A percentile compares a stretch with the other conserved stretches of the same genome.
Evolutionary conservation across 2,888 invertebrate genomes (phyloP).

Genomic region (Cataglyphis albicans): DNA sequence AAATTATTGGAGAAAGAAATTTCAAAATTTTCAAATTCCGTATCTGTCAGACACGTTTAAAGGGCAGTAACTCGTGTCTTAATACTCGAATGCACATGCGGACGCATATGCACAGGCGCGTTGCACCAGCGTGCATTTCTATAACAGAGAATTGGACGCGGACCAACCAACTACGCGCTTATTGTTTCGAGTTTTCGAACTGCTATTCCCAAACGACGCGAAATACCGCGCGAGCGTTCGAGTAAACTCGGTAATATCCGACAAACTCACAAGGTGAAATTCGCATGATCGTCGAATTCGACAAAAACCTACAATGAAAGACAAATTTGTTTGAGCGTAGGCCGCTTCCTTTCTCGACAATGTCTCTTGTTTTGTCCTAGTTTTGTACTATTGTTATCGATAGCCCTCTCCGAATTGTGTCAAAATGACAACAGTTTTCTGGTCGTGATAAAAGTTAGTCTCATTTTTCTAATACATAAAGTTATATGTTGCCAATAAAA

Average conservation of each 20-base stretch:
- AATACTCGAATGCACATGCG: slow-evolving; percentile 49
- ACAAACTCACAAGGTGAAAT: slow-evolving; percentile 13
- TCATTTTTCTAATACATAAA: background rate
- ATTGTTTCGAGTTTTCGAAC: slow-evolving; percentile 57
- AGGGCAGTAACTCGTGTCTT: background rate
- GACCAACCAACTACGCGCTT: slow-evolving; percentile 31
- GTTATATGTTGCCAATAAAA: background rate
- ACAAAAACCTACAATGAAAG: slow-evolving; percentile 20
- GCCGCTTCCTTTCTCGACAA: slow-evolving; percentile 6
- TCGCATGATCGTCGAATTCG: slow-evolving; percentile 23
- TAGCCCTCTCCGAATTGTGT: background rate
- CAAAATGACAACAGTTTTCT: slow-evolving; percentile 14
- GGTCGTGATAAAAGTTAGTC: background rate
- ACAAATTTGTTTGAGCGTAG: slow-evolving; percentile 22
- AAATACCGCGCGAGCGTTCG: slow-evolving; percentile 22
- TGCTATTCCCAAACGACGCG: slow-evolving; percentile 26
- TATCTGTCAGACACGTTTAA: background rate
- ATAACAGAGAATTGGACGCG: slow-evolving; percentile 22
- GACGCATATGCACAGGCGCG: slow-evolving; percentile 66
- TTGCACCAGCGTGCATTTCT: slow-evolving; percentile 15
- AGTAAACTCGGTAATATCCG: slow-evolving; percentile 25
- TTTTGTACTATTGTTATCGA: slow-evolving; percentile 12
- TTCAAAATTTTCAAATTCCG: background rate
- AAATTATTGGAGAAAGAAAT: background rate
- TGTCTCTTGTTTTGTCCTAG: background rate